Percentiles rank a stretch among this genome's conserved stretches.
Evolutionary conservation across 2,113 vertebrate genomes (phyloP).

Genomic region (Mobula hypostoma): DNA sequence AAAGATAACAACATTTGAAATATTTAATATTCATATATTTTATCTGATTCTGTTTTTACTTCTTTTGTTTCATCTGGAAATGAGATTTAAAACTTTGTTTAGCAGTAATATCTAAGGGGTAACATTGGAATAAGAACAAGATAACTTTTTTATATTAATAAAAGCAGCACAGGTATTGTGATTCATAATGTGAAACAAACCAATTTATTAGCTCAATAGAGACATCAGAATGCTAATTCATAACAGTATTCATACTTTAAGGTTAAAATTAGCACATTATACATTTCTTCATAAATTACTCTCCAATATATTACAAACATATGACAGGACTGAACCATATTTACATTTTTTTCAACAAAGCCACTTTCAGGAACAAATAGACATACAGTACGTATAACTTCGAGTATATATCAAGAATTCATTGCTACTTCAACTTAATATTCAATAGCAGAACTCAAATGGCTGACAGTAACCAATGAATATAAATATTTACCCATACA

Average conservation of each 20-base stretch:
- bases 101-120: neutral
- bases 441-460: neutral
- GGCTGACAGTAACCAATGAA: neutral
- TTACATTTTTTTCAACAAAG: neutral
- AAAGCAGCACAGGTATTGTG: neutral
- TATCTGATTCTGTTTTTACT: neutral
- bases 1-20: neutral
- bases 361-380: neutral
- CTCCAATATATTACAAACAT: neutral
- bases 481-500: neutral
- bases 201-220: slow-evolving; percentile 7
- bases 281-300: neutral
- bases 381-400: neutral
- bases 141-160: neutral
- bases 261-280: neutral
- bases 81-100: neutral
- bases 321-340: neutral
- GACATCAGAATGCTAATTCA: neutral
- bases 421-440: neutral
- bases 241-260: neutral
- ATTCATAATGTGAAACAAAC: neutral
- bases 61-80: neutral
- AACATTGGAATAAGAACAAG: neutral
- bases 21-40: neutral
- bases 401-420: neutral